Evolutionary conservation across 2,797 vertebrate species (phyloP).

Genomic region (Todus mexicanus): DNA sequence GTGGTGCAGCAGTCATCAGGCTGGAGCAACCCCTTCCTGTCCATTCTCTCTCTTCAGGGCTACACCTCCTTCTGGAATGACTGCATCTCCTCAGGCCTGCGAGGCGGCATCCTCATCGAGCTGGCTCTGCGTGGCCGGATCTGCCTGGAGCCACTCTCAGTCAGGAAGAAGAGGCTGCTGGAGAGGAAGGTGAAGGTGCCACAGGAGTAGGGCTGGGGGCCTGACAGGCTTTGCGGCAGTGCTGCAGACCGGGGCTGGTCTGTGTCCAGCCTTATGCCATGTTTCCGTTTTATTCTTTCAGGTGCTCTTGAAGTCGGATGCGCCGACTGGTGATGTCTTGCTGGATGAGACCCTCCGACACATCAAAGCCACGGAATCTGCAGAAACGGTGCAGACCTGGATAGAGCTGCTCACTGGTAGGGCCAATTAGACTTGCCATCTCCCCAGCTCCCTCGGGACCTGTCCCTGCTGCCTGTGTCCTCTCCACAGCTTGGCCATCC

Average conservation of each 20-base stretch:
- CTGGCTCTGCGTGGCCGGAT: constrained; percentile 79
- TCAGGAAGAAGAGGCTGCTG: constrained; percentile 77
- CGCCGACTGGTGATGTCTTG: constrained; percentile 79
- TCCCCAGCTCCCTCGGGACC: not conserved
- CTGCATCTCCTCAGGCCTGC: constrained; percentile 83
- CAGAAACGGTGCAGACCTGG: constrained; percentile 81
- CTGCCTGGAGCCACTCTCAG: constrained; percentile 73
- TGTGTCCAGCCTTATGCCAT: fast-evolving
- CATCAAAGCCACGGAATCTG: constrained; percentile 77
- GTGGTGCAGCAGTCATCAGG: fast-evolving
- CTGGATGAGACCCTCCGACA: constrained; percentile 83
- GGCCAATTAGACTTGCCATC: fast-evolving
- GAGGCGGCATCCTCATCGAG: constrained; percentile 81
- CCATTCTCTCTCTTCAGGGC: constrained; percentile 62
- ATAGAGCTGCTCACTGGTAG: constrained; percentile 84
- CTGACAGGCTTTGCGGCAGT: fast-evolving
- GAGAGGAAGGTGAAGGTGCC: constrained; percentile 74
- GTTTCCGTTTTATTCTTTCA: not conserved
- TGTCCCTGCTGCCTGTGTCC: fast-evolving
- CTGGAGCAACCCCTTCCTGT: not conserved
- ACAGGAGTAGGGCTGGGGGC: not conserved
- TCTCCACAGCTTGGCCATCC: not conserved
- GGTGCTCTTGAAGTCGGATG: constrained; percentile 79
- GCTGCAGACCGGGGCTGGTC: not conserved
- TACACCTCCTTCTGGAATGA: constrained; percentile 89